Evolutionary conservation across 2,888 invertebrate genomes (phyloP).

Genomic region (Hedya salicella): DNA sequence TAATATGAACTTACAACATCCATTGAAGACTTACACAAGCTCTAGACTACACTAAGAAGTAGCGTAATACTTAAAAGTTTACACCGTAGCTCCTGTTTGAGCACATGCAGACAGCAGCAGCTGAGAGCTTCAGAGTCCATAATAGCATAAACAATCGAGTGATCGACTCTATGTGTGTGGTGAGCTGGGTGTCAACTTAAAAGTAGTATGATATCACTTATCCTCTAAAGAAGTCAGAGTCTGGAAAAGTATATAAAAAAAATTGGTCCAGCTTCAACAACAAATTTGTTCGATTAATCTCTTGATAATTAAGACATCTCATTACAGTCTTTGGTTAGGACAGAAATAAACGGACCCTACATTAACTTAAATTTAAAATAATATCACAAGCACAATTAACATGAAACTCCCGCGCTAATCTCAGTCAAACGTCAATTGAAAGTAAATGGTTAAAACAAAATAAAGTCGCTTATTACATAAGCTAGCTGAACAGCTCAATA

Average conservation of each 20-base stretch:
- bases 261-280: constrained; percentile 82
- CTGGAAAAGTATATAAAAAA: constrained; percentile 54
- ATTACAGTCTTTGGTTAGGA: constrained; percentile 83
- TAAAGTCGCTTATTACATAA: constrained; percentile 28
- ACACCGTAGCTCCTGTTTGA: neutral
- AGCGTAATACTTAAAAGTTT: constrained; percentile 23
- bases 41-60: constrained; percentile 22
- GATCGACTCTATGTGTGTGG: neutral
- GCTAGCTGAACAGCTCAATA: constrained; percentile 43
- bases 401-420: constrained; percentile 35
- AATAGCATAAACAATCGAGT: neutral
- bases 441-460: constrained; percentile 54
- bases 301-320: constrained; percentile 68
- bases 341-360: constrained; percentile 74
- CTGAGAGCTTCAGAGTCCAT: neutral
- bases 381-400: constrained; percentile 79
- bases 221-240: constrained; percentile 45
- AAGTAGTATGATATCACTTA: constrained; percentile 35
- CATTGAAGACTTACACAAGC: constrained; percentile 53
- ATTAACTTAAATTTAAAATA: constrained; percentile 74
- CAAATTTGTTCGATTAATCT: constrained; percentile 52
- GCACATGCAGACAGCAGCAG: too few relatives aligned
- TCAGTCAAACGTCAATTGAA: constrained; percentile 53
- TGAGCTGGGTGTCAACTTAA: constrained; percentile 13
- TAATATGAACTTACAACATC: constrained; percentile 63